These are phyloP conservation scores for Apotomis capreana DNA, from an alignment of 2,888 invertebrate species.

Conservation along the genomic window DNA sequence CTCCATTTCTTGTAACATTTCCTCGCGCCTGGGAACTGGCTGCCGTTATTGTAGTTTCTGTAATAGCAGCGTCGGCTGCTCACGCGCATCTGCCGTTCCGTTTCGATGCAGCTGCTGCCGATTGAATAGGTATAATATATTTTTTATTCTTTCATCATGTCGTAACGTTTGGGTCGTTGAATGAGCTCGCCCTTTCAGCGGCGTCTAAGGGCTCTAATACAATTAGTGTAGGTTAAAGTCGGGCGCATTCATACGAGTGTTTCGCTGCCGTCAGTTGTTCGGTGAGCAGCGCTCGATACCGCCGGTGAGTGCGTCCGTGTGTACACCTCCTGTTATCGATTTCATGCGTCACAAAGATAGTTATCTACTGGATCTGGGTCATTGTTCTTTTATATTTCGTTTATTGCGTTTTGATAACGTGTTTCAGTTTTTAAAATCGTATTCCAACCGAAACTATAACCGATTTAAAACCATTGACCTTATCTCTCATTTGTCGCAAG, in stretches of 20 bases:
- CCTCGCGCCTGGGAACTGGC: conserved; percentile 55
- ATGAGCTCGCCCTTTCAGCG: conserved; percentile 61
- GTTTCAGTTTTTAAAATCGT: conserved; percentile 43
- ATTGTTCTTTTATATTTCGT: conserved; percentile 79
- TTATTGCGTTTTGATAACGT: conserved; percentile 60
- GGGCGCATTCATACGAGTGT: conserved; percentile 68
- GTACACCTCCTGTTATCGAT: conserved; percentile 77
- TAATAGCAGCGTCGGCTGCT: conserved; percentile 66
- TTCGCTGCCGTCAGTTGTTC: conserved; percentile 69
- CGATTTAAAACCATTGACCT: conserved; percentile 2
- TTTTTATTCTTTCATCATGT: conserved; percentile 63
- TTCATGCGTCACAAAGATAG: conserved; percentile 80
- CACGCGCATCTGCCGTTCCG: conserved; percentile 78
- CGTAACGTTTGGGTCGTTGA: conserved; percentile 56
- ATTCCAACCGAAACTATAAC: neutral
- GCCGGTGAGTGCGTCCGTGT: conserved; percentile 74
- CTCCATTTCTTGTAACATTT: conserved; percentile 53
- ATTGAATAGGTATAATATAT: conserved; percentile 69
- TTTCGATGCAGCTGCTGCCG: conserved; percentile 74
- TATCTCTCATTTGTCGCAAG: conserved; percentile 11
- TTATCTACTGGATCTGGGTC: conserved; percentile 82
- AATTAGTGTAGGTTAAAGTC: conserved; percentile 57
- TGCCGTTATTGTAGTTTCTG: conserved; percentile 66
- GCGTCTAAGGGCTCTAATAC: conserved; percentile 64
- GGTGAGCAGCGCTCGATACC: conserved; percentile 79